These are phyloP conservation scores for Laterallus jamaicensis DNA, from an alignment of 2,113 vertebrate genomes.

Conservation along the genomic window DNA sequence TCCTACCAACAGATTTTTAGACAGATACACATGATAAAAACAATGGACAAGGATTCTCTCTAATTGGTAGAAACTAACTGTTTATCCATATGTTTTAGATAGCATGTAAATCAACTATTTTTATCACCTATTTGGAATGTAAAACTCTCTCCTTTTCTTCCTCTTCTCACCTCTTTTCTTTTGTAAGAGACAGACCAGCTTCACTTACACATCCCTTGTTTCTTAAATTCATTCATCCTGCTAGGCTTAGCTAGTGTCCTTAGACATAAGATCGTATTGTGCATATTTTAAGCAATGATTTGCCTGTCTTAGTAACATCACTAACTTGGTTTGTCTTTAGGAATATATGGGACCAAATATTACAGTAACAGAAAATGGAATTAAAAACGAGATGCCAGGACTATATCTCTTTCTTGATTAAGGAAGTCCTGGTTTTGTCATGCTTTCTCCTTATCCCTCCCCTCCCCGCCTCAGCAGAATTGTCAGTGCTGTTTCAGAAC, in stretches of 20 bases:
- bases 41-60: not conserved
- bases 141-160: not conserved
- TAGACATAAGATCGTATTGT: not conserved
- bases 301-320: not conserved
- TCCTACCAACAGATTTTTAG: not conserved
- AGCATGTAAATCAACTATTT: not conserved
- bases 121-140: not conserved
- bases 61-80: not conserved
- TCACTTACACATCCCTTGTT: not conserved
- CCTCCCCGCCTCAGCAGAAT: not conserved
- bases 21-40: not conserved
- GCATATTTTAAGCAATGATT: not conserved
- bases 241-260: not conserved
- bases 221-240: not conserved
- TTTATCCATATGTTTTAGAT: not conserved
- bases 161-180: not conserved
- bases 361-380: constrained; percentile 1
- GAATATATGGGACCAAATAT: not conserved
- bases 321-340: not conserved
- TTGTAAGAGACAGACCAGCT: not conserved
- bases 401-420: not conserved
- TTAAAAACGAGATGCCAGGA: not conserved
- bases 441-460: not conserved
- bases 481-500: not conserved
- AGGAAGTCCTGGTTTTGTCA: not conserved